phyloP scores from a whole-genome alignment of 1,140 invertebrate genomes.

The Physella acuta region DNA sequence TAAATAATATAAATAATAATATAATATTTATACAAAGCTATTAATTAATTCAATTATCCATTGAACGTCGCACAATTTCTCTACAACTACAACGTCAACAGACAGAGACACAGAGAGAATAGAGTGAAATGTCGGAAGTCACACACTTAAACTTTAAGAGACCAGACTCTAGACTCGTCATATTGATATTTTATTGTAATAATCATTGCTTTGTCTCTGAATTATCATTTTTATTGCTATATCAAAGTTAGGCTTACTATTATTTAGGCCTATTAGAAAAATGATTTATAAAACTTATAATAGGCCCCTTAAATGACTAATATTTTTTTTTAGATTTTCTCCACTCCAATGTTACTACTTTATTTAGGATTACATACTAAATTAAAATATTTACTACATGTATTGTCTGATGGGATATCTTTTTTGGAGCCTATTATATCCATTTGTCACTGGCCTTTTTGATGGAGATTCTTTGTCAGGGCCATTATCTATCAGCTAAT shows the following conservation, averaged over 20 bases:
- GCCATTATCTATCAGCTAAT: background rate
- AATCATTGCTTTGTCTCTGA: too few relatives aligned
- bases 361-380: background rate
- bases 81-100: background rate
- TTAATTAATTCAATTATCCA: background rate
- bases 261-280: too few relatives aligned
- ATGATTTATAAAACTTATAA: too few relatives aligned
- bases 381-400: background rate
- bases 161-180: too few relatives aligned
- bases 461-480: background rate
- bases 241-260: too few relatives aligned
- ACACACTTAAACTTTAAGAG: background rate
- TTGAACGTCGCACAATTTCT: background rate
- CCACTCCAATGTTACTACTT: background rate
- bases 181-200: too few relatives aligned
- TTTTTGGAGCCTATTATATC: background rate
- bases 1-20: conserved; percentile 4
- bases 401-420: background rate
- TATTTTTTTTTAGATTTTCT: too few relatives aligned
- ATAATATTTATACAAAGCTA: conserved; percentile 30
- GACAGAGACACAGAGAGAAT: background rate
- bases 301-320: too few relatives aligned
- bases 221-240: too few relatives aligned
- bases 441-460: background rate
- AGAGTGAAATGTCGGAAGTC: background rate